These are phyloP conservation scores for Aquatica leii DNA, from an alignment of 2,888 invertebrate genomes.

Conservation along the genomic window DNA sequence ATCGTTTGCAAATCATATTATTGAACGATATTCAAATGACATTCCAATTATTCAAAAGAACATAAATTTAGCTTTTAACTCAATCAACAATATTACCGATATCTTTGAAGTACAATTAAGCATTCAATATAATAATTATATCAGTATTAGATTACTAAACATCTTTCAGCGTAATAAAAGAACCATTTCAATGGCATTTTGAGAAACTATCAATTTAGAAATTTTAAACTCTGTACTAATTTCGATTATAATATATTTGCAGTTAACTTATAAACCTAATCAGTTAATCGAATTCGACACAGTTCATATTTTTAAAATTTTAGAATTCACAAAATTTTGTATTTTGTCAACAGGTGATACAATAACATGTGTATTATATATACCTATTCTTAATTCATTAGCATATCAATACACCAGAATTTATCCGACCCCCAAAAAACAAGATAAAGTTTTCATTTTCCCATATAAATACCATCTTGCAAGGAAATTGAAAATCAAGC, in stretches of 20 bases:
- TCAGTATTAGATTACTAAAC: not conserved
- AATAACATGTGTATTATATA: conserved; percentile 26
- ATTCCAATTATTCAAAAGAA: no score
- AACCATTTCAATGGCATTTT: conserved; percentile 19
- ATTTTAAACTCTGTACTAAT: conserved; percentile 14
- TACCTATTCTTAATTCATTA: conserved; percentile 27
- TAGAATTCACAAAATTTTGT: conserved; percentile 26
- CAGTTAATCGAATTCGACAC: conserved; percentile 14
- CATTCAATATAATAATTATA: conserved; percentile 9
- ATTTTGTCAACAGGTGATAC: conserved; percentile 5
- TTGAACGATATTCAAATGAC: conserved; percentile 21
- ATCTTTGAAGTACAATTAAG: not conserved
- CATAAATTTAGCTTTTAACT: not conserved
- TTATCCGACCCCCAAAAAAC: conserved; percentile 31
- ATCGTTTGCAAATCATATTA: conserved; percentile 34
- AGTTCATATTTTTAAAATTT: conserved; percentile 18
- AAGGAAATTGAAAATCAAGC: conserved; percentile 31
- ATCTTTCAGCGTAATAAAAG: conserved; percentile 15
- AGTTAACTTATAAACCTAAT: conserved; percentile 7
- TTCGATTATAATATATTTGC: conserved; percentile 16
- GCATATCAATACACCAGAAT: conserved; percentile 21
- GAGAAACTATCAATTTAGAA: conserved; percentile 19
- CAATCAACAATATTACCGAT: conserved; percentile 10
- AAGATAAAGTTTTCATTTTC: no score
- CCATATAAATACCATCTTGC: no score